Conservation (phyloP, 2,113 vertebrate species). For the Columba livia region DNA sequence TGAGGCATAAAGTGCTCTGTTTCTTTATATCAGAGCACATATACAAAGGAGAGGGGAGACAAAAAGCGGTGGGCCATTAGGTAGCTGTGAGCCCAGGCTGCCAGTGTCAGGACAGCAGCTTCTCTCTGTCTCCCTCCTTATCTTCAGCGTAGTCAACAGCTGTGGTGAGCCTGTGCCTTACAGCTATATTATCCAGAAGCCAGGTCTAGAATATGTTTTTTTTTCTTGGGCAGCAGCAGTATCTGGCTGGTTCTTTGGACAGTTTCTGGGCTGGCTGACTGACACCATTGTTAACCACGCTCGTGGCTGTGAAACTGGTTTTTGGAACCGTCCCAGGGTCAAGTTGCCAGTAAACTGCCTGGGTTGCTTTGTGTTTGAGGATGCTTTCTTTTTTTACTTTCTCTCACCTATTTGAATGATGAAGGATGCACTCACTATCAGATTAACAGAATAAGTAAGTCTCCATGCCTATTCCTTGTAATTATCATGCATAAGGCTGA, state of each 20-base stretch:
- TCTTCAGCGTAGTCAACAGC: slow-evolving; percentile 53
- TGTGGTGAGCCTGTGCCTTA: slow-evolving; percentile 67
- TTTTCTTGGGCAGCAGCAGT: slow-evolving; percentile 37
- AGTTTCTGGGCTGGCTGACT: slow-evolving; percentile 56
- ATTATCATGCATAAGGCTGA: slow-evolving; percentile 25
- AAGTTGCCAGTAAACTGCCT: slow-evolving; percentile 66
- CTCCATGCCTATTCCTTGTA: not conserved
- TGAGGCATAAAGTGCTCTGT: not conserved
- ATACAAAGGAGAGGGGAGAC: not conserved
- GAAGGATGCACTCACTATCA: slow-evolving; percentile 19
- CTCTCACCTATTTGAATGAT: slow-evolving; percentile 48
- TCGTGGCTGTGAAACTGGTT: slow-evolving; percentile 48
- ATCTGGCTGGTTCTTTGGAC: slow-evolving; percentile 57
- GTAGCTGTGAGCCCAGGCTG: slow-evolving; percentile 50
- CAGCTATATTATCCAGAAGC: slow-evolving; percentile 73
- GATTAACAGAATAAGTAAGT: slow-evolving; percentile 44
- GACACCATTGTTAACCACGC: slow-evolving; percentile 57
- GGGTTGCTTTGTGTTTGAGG: slow-evolving; percentile 37
- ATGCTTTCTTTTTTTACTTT: not conserved
- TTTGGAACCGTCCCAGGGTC: slow-evolving; percentile 54
- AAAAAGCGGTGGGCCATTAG: slow-evolving; percentile 8
- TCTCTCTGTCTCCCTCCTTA: slow-evolving; percentile 40
- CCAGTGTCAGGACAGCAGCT: not conserved
- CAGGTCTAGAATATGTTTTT: slow-evolving; percentile 52
- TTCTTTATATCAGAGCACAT: not conserved